Evolutionary conservation across 1,140 invertebrate genomes (phyloP), one percentile per base, ranked within the genome.

Genomic region (Venturia canescens): DNA sequence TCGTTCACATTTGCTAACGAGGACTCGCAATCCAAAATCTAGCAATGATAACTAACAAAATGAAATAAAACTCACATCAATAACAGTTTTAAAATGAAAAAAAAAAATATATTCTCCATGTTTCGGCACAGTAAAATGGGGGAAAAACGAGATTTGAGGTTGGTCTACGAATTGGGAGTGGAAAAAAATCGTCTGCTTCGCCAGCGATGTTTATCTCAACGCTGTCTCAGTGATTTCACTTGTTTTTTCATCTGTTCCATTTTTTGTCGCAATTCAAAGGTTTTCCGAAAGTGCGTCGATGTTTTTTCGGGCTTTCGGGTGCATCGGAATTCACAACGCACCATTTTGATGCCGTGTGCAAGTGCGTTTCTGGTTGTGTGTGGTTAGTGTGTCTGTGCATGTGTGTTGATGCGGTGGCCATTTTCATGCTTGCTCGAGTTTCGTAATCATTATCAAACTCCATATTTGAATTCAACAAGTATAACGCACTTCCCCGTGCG

Each of bases 391-490:
- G 53, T 57, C 1, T 57, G 53, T 57, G 53, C 9, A 11, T 21
- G 9, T 57, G 53, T 57, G 53, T 57, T 87, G 87, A 88, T 90
- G 87, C 89, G 88, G 90, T 89, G 87, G 90, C 90, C 90, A 92
- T 92, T 91, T 92, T 91, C 87, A 87, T 89, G 86, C 88, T 88
- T 89, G 85, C 89, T 87, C 87, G 87, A 88, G 87, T 92, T 91
- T 91, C 90, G 91, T 91, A 92, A 92, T 90, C 90, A 87, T 89
- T 90, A 88, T 90, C 90, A 44, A 91, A 88, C 89, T 88, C 89
- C 89, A 91, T 91, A 89, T 90, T 91, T 89, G 89, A 90, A 90
- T 91, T 92, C 88, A 90, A 91, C 90, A 90, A 92, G 89, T 91
- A 91, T 80, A 63, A 34, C 80, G 66, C 66, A 79, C 27, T 79